Percentiles rank a stretch among this genome's conserved stretches.
Conservation (phyloP, 2,113 vertebrate species). For the Brienomyrus longianalis region DNA sequence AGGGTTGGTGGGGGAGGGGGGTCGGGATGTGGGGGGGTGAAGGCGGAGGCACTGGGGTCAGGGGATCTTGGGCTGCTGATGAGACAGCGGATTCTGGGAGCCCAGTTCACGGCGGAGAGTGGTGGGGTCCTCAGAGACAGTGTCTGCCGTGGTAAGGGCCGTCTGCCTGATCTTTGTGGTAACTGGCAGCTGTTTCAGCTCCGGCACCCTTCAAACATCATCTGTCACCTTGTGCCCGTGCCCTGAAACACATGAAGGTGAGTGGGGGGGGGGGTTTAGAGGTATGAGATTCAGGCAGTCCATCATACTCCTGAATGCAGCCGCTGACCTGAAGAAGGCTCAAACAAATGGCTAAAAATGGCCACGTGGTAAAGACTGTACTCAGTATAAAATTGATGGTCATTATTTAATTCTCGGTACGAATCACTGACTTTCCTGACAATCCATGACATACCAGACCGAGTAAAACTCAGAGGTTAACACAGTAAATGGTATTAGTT, state of each 20-base stretch:
- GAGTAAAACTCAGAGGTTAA: background rate
- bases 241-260: slow-evolving; percentile 65
- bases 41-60: slow-evolving; percentile 16
- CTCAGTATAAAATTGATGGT: background rate
- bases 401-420: background rate
- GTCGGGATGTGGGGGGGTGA: background rate
- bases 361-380: background rate
- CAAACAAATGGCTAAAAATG: background rate
- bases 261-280: slow-evolving; percentile 50
- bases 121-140: slow-evolving; percentile 37
- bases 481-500: background rate
- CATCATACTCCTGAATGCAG: background rate
- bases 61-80: slow-evolving; percentile 34
- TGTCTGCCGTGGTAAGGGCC: slow-evolving; percentile 15
- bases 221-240: slow-evolving; percentile 62
- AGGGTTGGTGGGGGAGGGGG: slow-evolving; percentile 31
- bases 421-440: background rate
- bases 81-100: slow-evolving; percentile 36
- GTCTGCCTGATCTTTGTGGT: background rate
- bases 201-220: slow-evolving; percentile 73
- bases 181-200: slow-evolving; percentile 58
- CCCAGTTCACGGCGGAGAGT: slow-evolving; percentile 31
- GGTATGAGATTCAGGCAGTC: background rate
- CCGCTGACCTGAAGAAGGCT: background rate
- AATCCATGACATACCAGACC: background rate